A percentile compares a stretch with the other conserved stretches of the same genome.
These are phyloP conservation scores for Odontamblyopus rebecca DNA, from an alignment of 2,797 vertebrate genomes.

Conservation along the genomic window DNA sequence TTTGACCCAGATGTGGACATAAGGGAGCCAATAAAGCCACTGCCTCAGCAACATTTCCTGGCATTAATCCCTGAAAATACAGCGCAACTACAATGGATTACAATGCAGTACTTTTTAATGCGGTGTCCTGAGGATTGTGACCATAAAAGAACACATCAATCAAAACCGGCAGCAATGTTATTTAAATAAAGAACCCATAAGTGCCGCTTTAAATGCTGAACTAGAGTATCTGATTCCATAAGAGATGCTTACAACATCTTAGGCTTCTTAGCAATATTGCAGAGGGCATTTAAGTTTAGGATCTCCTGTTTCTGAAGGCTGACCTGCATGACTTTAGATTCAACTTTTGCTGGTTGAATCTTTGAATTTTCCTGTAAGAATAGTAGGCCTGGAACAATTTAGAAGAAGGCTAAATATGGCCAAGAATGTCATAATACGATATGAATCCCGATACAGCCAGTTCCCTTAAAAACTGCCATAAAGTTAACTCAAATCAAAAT, in stretches of 20 bases:
- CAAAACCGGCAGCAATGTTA: not conserved
- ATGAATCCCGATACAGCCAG: too few species aligned
- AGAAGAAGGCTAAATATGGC: too few species aligned
- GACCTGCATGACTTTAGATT: not conserved
- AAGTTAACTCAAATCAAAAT: too few species aligned
- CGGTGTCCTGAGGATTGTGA: not conserved
- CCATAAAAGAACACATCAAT: slow-evolving; percentile 4
- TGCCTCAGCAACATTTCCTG: slow-evolving; percentile 51
- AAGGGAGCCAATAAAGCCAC: slow-evolving; percentile 36
- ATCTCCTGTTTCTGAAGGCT: not conserved
- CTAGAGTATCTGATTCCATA: not conserved
- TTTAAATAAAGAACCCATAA: slow-evolving; percentile 3
- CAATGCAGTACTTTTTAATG: slow-evolving; percentile 12
- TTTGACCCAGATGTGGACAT: slow-evolving; percentile 46
- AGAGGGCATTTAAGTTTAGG: not conserved
- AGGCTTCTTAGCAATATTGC: too few species aligned
- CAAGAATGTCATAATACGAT: too few species aligned
- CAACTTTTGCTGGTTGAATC: not conserved
- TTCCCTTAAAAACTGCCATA: too few species aligned
- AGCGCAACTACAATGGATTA: slow-evolving; percentile 33
- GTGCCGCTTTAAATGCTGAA: slow-evolving; percentile 6
- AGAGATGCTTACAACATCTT: not conserved
- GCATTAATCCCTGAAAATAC: slow-evolving; percentile 42
- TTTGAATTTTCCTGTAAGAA: too few species aligned
- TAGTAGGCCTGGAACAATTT: too few species aligned